Evolutionary conservation across 2,888 invertebrate genomes (phyloP), one percentile per base, ranked within the genome.

Genomic region (Allolobophora icterica): DNA sequence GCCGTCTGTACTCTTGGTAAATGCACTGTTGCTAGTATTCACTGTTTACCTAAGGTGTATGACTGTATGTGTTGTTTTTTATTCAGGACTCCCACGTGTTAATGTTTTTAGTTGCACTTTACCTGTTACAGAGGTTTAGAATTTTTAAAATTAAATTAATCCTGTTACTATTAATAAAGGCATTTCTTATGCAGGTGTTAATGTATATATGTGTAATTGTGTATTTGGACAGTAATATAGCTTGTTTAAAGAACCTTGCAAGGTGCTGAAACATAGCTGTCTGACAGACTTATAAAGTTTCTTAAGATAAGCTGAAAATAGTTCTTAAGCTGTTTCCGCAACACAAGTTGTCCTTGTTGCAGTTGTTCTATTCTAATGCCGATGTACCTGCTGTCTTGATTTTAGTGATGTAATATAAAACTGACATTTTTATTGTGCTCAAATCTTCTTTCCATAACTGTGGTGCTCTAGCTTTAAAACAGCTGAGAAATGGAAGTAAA

Each of bases 1-100:
- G 98, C 98, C 0, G 99, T 99, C 96, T 99, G 99, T 95, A 97
- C 98, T 93, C 96, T 99, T 90, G 99, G 96, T 96, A 93, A 83
- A 34, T 89, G 17, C 33, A 83, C 21, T 71, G 71, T 71, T 71
- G 71, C 71, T 11, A 71, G 0, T 11, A 71, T n/a, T 71, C 71
- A 71, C 13, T 13, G n/a, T 30, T 71, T 71, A 71, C 71, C 8
- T n/a, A 11, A 71, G 71, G n/a, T 71, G n/a, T 52, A 24, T n/a
- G 71, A 6, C n/a, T 71, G 71, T 1, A 8, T 71, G n/a, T n/a
- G n/a, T n/a, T n/a, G n/a, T n/a, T n/a, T n/a, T 71, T 71, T 30
- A 71, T 71, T 71, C n/a, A n/a, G n/a, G n/a, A 71, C 13, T n/a
- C 30, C 13, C n/a, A 52, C n/a, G n/a, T 30, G 71, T 13, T 30